These are phyloP conservation scores for Pangasius larnaudii DNA, from an alignment of 2,797 vertebrate genomes.

Conservation along the genomic window DNA sequence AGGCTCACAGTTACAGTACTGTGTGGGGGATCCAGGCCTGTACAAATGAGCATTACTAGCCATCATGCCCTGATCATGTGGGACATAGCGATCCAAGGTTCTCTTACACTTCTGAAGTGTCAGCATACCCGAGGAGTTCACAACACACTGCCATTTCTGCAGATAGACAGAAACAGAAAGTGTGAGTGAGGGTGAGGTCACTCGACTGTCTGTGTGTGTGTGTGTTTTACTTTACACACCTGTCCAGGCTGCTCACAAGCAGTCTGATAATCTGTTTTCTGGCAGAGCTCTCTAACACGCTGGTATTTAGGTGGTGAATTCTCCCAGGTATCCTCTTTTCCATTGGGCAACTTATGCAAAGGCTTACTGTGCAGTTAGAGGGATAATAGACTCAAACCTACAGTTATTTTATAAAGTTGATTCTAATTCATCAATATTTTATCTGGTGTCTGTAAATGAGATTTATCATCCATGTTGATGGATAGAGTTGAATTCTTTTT, in stretches of 20 bases:
- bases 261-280: slow-evolving; percentile 90
- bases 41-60: no score
- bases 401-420: no score
- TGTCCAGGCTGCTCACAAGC: slow-evolving; percentile 92
- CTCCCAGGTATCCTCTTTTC: slow-evolving; percentile 81
- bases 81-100: slow-evolving; percentile 74
- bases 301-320: slow-evolving; percentile 94
- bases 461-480: no score
- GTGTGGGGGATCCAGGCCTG: no score
- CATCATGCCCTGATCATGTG: slow-evolving; percentile 50
- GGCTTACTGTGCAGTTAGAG: slow-evolving; percentile 79
- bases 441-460: no score
- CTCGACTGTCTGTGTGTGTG: slow-evolving; percentile 19
- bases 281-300: slow-evolving; percentile 92
- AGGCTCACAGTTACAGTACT: no score
- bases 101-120: slow-evolving; percentile 90
- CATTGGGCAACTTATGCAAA: slow-evolving; percentile 83
- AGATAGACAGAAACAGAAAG: slow-evolving; percentile 44
- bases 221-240: slow-evolving; percentile 68
- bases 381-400: neutral
- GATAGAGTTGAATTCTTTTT: no score
- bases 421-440: no score
- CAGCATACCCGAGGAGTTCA: slow-evolving; percentile 85
- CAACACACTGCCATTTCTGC: slow-evolving; percentile 94
- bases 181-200: slow-evolving; percentile 14